Evolutionary conservation across 2,797 vertebrate genomes (phyloP).

Genomic region (Siniperca scherzeri): DNA sequence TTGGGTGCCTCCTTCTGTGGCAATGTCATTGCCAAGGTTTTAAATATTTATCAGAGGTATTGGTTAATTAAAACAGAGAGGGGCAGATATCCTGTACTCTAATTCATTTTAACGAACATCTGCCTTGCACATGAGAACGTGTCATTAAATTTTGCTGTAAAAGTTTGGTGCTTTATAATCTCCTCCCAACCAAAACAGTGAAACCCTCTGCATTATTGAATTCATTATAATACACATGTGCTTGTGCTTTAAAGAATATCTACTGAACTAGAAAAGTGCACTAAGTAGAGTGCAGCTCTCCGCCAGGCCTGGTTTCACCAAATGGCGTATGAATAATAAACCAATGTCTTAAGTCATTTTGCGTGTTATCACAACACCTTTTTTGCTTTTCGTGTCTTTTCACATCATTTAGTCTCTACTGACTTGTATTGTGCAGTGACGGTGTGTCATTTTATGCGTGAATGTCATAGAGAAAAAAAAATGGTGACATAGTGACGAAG

Average conservation of each 20-base stretch:
- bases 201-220: conserved; percentile 40
- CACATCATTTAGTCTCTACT: too few relatives aligned
- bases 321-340: too few relatives aligned
- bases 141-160: conserved; percentile 76
- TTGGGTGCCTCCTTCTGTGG: conserved; percentile 78
- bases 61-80: conserved; percentile 88
- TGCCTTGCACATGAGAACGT: conserved; percentile 76
- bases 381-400: too few relatives aligned
- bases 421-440: too few relatives aligned
- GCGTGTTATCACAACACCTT: too few relatives aligned
- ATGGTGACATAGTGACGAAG: too few relatives aligned
- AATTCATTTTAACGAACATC: conserved; percentile 85
- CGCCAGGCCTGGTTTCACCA: too few relatives aligned
- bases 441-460: too few relatives aligned
- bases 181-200: conserved; percentile 51
- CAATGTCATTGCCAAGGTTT: conserved; percentile 84
- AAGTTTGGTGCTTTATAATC: conserved; percentile 63
- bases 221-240: conserved; percentile 47
- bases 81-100: conserved; percentile 80
- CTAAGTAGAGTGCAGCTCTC: too few relatives aligned
- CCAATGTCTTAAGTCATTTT: too few relatives aligned
- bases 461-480: too few relatives aligned
- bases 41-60: conserved; percentile 88
- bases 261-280: neutral
- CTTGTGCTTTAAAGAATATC: conserved; percentile 38